Conservation (phyloP, 2,888 invertebrate species). For the Morinoia aosen region DNA sequence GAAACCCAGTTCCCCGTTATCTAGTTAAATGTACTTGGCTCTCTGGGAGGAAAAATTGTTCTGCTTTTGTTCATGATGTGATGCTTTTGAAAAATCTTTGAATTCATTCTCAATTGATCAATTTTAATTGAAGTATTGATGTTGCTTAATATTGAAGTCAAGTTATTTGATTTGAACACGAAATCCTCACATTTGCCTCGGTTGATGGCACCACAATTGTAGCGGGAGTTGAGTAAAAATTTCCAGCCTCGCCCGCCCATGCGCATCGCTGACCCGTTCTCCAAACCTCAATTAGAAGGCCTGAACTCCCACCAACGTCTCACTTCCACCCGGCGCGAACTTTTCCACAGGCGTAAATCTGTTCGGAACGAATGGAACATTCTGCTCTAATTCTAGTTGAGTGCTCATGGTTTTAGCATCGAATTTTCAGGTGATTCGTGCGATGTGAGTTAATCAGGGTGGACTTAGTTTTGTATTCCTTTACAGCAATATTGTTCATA, state of each 20-base stretch:
- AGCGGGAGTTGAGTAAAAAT: not conserved
- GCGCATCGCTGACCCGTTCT: slow-evolving; percentile 9
- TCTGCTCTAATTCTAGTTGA: not conserved
- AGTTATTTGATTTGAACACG: not conserved
- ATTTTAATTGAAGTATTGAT: not conserved
- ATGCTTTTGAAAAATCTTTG: not conserved
- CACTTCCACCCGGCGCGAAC: not conserved
- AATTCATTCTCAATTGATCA: not conserved
- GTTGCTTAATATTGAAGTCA: not conserved
- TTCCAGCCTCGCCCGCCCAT: not conserved
- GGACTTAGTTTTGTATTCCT: not conserved
- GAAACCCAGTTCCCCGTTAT: not conserved
- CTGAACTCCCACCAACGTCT: not conserved
- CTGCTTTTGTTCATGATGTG: not conserved
- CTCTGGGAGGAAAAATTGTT: not conserved
- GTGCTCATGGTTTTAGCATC: not conserved
- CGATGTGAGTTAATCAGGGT: not conserved
- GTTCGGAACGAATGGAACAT: not conserved
- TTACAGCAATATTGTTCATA: not conserved
- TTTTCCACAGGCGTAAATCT: not conserved
- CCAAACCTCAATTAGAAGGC: not conserved
- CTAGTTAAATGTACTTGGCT: not conserved
- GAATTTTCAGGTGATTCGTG: not conserved
- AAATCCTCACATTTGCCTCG: not conserved
- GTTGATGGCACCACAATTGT: not conserved